Evolutionary conservation across 2,113 vertebrate genomes (phyloP), one percentile per base, ranked within the genome.

Genomic region (Pelvicachromis taeniatus): DNA sequence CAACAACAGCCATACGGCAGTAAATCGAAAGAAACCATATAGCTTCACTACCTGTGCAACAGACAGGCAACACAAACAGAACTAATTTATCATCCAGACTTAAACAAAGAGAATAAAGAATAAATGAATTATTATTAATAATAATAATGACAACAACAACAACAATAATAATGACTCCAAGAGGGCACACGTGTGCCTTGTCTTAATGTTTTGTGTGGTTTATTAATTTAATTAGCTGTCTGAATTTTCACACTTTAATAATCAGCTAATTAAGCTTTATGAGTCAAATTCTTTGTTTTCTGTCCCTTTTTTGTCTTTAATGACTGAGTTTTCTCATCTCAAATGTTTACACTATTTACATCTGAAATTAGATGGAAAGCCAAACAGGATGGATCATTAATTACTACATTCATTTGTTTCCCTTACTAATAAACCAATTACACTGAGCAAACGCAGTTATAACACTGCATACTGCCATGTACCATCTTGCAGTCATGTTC

Each of bases 361-460:
- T 82, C 10, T 14, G 31, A 78, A 80, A 81, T 80, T 45, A 86
- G 17, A 78, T 4, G 8, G n/a, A 83, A 59, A 90, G 31, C 9
- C 23, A 52, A 88, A 85, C 23, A 80, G 29, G 7, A 81, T 73
- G 77, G 40, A 8, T 84, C 82, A 79, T 87, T 87, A 80, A 80
- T 55, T 9, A 29, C 68, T 11, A 13, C 29, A 52, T 85, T 82
- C 4, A 80, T 78, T 83, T 53, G 40, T 84, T 87, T 54, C 23
- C 52, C 17, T 53, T 83, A 42, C 85, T 50, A 82, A 84, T 54
- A 78, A 78, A 85, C 35, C 33, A 89, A 80, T 91, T 81, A 88
- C 73, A 45, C 52, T 10, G 16, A 61, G 63, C 17, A 81, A 77
- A 88, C 19, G 61, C 50, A 65, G 48, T 81, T 19, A 63, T 12